Conservation (phyloP, 2,888 invertebrate genomes). For the Smittia aterrima region DNA sequence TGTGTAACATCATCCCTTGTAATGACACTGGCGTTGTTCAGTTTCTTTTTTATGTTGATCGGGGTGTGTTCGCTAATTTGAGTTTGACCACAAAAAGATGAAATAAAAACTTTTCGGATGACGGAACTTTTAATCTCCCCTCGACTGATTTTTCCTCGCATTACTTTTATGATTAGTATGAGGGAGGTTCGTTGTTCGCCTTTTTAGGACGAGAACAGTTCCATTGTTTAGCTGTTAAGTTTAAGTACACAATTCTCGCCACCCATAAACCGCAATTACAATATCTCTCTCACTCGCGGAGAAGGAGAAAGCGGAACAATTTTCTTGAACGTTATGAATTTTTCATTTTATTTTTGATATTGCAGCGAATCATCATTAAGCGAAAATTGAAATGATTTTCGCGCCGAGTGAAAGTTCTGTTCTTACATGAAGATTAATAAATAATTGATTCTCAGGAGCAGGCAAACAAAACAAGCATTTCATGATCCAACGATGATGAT, state of each 20-base stretch:
- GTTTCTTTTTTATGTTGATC: background rate
- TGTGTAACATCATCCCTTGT: constrained; percentile 40
- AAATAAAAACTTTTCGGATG: too few species aligned
- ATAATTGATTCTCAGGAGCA: background rate
- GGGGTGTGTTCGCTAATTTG: too few species aligned
- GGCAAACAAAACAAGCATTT: background rate
- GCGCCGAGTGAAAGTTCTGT: background rate
- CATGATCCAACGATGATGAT: background rate
- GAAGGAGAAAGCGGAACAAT: background rate
- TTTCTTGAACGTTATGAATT: constrained; percentile 12
- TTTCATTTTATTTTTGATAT: constrained; percentile 3
- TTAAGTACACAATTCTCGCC: constrained; percentile 15
- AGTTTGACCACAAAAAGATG: too few species aligned
- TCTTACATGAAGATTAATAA: background rate
- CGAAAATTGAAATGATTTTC: background rate
- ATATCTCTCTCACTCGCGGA: too few species aligned
- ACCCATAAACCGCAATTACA: constrained; percentile 19
- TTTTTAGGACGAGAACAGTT: background rate
- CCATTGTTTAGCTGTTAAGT: constrained; percentile 8
- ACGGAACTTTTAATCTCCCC: background rate
- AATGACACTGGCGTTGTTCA: constrained; percentile 32
- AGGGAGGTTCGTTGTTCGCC: background rate
- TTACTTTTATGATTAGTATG: constrained; percentile 29
- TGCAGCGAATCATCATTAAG: constrained; percentile 1
- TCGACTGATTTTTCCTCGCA: background rate